Evolutionary conservation across 2,797 vertebrate species (phyloP), one percentile per base, ranked within the genome.

Genomic region (Anabacerthia variegaticeps): DNA sequence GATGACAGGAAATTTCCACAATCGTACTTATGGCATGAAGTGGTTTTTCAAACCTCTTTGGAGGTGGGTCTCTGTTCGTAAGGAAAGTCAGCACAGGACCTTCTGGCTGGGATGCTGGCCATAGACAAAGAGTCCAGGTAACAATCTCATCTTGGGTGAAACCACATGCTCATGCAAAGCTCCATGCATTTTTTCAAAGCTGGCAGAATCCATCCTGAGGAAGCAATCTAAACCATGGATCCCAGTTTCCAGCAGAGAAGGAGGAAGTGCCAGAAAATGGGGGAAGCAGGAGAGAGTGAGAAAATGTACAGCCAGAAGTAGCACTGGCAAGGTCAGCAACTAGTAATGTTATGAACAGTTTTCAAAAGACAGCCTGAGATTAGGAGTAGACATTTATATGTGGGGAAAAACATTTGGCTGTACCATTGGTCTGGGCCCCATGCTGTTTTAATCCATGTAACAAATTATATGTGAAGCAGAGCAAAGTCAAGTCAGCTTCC

Each of bases 221-320:
- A 86, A 93, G 43, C 73, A 87, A 93, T 65, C 22, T 51, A 91
- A 88, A 48, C 46, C 2, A 7, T 27, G 66, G n/a, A 91, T 92
- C n/a, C 19, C 16, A 74, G 88, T 11, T 67, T 76, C 59, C 28
- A 89, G 81, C 37, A 80, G 49, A 30, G 49, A 92, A 79, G 14
- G 12, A 54, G 62, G 2, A 85, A 92, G 41, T 77, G 89, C 85
- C 93, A 92, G 79, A 78, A 96, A 88, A 46, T 13, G 21, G 49
- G 30, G 77, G 36, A 74, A 94, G 89, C 32, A 66, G 74, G 59
- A 77, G 24, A 74, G 81, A 93, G 78, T 75, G 58, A 91, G 91
- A 95, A 89, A 92, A 95, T 91, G 85, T 92, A 94, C 89, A 92
- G 82, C 89, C 95, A 95, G 85, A 75, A 89, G 88, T 62, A 93